Base-by-base conservation (phyloP, 1,140 invertebrate species). In the Diorhabda carinulata region DNA sequence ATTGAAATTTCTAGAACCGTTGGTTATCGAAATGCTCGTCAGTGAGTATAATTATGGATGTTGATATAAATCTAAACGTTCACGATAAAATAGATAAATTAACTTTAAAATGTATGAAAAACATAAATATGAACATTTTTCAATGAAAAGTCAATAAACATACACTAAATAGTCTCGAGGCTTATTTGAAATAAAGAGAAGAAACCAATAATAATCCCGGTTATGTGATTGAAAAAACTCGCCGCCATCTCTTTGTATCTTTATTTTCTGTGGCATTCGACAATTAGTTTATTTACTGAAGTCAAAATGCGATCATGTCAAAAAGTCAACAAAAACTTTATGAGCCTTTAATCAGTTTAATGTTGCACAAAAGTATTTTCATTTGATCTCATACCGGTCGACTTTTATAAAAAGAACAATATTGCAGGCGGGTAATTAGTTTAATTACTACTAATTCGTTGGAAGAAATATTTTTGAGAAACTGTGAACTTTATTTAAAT, bases 231-330 rank as follows among this genome's bases (percentile, higher is more conserved):
- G 10, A 66, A 66, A 66, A 64, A 64, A 9, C 25, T 64, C 10
- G 57, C 43, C 43, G 65, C 65, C 43, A 25, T 42, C 57, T 66
- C 56, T 41, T 66, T 58, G 65, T 66, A 47, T 52, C 65, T 66
- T 66, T 45, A 66, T 66, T 66, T 59, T 59, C 65, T 8, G 58
- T 57, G 65, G 65, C 57, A 66, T 66, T 47, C 65, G 58, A 60
- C 65, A 66, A 66, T 66, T 66, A 66, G 57, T 59, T 66, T 66
- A 66, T 66, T 66, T 66, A 66, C 65, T 66, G 65, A 43, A 60
- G 4, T 66, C 8, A 56, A 45, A 66, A 52, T 42, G 65, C 65
- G 10, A 60, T 60, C 65, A 43, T 66, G 57, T 66, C 57, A 43
- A 66, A 66, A 59, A 66, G 41, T 10, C 6, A n/a, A 56, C 65